Evolutionary conservation across 2,113 vertebrate genomes (phyloP).

Genomic region (Cebus imitator): DNA sequence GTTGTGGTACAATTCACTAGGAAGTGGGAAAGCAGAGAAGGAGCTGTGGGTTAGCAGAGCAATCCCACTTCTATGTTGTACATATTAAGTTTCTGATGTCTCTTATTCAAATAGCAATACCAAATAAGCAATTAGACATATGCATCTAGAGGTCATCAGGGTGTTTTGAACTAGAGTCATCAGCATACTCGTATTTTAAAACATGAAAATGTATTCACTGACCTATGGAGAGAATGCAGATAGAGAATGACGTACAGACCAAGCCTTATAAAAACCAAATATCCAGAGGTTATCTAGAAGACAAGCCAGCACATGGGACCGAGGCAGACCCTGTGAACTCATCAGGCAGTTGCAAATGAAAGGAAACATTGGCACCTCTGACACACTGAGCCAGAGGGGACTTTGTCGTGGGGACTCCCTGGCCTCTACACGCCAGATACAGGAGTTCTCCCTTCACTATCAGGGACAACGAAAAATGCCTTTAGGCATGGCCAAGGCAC

Average conservation of each 20-base stretch:
- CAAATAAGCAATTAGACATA: neutral
- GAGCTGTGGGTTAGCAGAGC: neutral
- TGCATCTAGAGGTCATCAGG: neutral
- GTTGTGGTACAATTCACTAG: fast-evolving
- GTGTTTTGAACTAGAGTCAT: neutral
- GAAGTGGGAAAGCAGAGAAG: neutral
- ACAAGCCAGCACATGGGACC: neutral
- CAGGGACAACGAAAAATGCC: neutral
- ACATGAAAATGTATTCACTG: neutral
- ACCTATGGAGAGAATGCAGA: neutral
- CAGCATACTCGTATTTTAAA: neutral
- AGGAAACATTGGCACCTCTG: neutral
- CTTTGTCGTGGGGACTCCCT: neutral
- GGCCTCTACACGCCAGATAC: no score
- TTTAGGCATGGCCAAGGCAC: neutral
- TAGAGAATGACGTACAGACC: neutral
- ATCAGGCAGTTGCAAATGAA: neutral
- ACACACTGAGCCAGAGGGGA: neutral
- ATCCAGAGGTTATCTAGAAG: neutral
- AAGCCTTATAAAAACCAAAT: neutral
- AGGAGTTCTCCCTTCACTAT: no score
- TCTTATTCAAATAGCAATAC: neutral
- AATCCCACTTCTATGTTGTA: neutral
- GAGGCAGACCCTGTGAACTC: fast-evolving
- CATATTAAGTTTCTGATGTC: neutral